Percentiles rank a stretch among this genome's conserved stretches.
These are phyloP conservation scores for Ephialtes manifestator DNA, from an alignment of 2,888 invertebrate genomes.

Conservation along the genomic window DNA sequence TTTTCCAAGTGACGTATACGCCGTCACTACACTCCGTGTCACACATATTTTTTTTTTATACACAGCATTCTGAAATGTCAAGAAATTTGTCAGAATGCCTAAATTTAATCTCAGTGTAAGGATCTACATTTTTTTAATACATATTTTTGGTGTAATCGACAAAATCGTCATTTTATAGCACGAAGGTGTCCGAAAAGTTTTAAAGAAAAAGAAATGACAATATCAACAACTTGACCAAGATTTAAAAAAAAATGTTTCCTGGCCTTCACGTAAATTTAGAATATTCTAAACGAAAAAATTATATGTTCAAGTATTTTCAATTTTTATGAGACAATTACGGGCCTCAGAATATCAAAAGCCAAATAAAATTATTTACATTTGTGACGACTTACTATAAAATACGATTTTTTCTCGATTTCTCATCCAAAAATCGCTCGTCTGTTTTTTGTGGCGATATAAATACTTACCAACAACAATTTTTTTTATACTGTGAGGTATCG, in stretches of 20 bases:
- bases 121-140: background rate
- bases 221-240: no score
- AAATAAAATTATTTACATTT: background rate
- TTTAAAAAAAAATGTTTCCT: background rate
- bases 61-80: slow-evolving; percentile 43
- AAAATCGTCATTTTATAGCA: background rate
- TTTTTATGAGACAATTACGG: background rate
- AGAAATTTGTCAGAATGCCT: background rate
- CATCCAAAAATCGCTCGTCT: background rate
- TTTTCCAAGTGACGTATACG: slow-evolving; percentile 28
- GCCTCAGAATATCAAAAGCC: background rate
- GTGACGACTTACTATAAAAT: background rate
- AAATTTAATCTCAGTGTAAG: no score
- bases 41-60: slow-evolving; percentile 32
- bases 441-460: background rate
- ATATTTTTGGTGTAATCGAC: background rate
- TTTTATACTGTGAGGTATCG: slow-evolving; percentile 9
- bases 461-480: slow-evolving; percentile 31
- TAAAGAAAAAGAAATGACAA: background rate
- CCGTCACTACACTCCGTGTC: slow-evolving; percentile 1
- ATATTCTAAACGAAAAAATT: background rate
- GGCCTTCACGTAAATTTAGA: background rate
- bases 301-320: background rate
- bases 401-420: background rate
- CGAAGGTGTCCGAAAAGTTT: background rate